Conservation (phyloP, 92 coral and sea anemone species). For the Parazoanthus darwini region DNA sequence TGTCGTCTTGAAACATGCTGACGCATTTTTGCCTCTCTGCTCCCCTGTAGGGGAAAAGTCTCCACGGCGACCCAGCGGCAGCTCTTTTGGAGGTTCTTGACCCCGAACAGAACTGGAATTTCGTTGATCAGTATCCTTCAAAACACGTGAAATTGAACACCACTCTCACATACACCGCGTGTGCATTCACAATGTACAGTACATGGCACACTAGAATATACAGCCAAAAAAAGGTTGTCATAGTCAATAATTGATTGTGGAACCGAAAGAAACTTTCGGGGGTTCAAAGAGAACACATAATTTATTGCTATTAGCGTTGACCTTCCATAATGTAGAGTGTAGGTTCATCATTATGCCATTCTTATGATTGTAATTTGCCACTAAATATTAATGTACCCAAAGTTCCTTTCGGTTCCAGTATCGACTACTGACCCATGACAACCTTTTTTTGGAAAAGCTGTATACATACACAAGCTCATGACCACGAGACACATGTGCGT, state of each 20-base stretch:
- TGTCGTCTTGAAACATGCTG: neutral
- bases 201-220: neutral
- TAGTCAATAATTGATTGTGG: too few relatives aligned
- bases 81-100: slow-evolving; percentile 90
- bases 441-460: too few relatives aligned
- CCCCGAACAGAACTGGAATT: slow-evolving; percentile 91
- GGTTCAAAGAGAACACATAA: too few relatives aligned
- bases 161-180: neutral
- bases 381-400: too few relatives aligned
- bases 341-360: too few relatives aligned
- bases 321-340: too few relatives aligned
- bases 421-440: too few relatives aligned
- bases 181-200: neutral
- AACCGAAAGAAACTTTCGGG: too few relatives aligned
- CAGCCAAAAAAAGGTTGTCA: too few relatives aligned
- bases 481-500: neutral
- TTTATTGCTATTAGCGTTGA: too few relatives aligned
- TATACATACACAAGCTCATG: neutral
- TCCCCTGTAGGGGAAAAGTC: slow-evolving; percentile 63
- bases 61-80: slow-evolving; percentile 90
- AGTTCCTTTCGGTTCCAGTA: too few relatives aligned
- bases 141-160: neutral
- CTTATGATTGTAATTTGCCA: too few relatives aligned
- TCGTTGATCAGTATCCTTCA: slow-evolving; percentile 92
- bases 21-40: neutral